phyloP scores from a whole-genome alignment of 2,797 vertebrate species.

The Acanthopagrus latus region DNA sequence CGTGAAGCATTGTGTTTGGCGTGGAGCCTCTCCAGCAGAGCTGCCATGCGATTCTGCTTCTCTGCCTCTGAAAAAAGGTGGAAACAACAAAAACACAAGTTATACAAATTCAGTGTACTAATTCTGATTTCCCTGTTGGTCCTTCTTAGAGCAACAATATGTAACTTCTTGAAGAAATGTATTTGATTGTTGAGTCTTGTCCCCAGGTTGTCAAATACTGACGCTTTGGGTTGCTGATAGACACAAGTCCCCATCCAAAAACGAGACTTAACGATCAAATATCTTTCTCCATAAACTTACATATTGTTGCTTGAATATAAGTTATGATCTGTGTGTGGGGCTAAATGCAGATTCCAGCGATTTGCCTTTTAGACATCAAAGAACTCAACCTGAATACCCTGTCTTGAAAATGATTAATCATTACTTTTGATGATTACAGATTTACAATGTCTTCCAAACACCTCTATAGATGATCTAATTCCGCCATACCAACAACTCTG shows the following conservation, averaged over 20 bases:
- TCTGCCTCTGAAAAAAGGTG: constrained; percentile 86
- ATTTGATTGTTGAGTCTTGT: too few species aligned
- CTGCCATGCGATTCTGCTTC: constrained; percentile 93
- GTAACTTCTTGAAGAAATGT: too few species aligned
- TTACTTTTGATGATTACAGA: not conserved
- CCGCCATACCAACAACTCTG: not conserved
- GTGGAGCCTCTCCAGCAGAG: constrained; percentile 93
- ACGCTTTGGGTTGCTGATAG: too few species aligned
- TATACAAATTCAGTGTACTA: not conserved
- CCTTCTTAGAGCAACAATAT: too few species aligned
- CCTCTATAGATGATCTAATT: not conserved
- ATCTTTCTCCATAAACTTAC: too few species aligned
- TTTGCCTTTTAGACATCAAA: not conserved
- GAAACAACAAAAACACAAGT: not conserved
- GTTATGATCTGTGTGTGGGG: not conserved
- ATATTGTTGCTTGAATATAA: too few species aligned
- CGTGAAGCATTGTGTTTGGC: constrained; percentile 94
- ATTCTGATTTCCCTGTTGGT: too few species aligned
- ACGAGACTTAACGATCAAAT: too few species aligned
- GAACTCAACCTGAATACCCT: too few species aligned
- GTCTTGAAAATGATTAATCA: not conserved
- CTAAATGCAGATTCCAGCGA: not conserved
- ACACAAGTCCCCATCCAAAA: too few species aligned
- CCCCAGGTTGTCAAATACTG: too few species aligned
- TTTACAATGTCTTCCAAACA: not conserved